phyloP scores from a whole-genome alignment of 2,888 invertebrate genomes.

The Drosophila dives region DNA sequence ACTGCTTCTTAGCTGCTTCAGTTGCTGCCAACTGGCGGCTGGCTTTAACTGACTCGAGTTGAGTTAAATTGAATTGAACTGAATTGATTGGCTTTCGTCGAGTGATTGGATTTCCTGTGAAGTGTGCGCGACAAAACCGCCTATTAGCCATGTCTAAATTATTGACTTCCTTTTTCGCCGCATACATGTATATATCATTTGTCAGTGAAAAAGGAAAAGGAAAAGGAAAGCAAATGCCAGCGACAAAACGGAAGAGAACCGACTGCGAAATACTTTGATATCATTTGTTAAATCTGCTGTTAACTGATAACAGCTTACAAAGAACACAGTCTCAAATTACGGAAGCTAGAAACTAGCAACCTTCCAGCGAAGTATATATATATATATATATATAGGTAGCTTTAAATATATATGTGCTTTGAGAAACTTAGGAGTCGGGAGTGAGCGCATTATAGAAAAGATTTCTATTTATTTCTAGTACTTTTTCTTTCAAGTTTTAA shows the following conservation, averaged over 20 bases:
- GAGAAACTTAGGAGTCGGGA: too few species aligned
- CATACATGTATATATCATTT: slow-evolving; percentile 31
- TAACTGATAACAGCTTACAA: too few species aligned
- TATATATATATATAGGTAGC: too few species aligned
- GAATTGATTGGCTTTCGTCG: slow-evolving; percentile 50
- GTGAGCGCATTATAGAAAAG: too few species aligned
- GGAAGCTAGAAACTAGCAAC: too few species aligned
- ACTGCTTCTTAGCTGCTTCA: slow-evolving; percentile 19
- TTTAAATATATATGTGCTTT: too few species aligned
- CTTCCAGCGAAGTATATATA: too few species aligned
- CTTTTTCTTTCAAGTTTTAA: too few species aligned
- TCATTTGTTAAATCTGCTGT: too few species aligned
- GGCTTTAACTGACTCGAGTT: neutral
- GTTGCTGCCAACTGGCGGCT: slow-evolving; percentile 25
- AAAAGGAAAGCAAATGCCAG: slow-evolving; percentile 43
- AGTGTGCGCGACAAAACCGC: slow-evolving; percentile 25
- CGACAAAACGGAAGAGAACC: neutral
- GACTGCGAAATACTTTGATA: too few species aligned
- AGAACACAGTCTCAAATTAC: too few species aligned
- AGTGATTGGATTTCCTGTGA: slow-evolving; percentile 57
- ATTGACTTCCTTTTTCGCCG: slow-evolving; percentile 48
- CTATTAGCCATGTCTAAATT: slow-evolving; percentile 57
- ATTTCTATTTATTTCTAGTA: too few species aligned
- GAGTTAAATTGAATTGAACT: neutral
- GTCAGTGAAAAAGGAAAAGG: slow-evolving; percentile 22